Base-by-base conservation (phyloP, 2,797 vertebrate species). In the Muscicapa comitata region DNA sequence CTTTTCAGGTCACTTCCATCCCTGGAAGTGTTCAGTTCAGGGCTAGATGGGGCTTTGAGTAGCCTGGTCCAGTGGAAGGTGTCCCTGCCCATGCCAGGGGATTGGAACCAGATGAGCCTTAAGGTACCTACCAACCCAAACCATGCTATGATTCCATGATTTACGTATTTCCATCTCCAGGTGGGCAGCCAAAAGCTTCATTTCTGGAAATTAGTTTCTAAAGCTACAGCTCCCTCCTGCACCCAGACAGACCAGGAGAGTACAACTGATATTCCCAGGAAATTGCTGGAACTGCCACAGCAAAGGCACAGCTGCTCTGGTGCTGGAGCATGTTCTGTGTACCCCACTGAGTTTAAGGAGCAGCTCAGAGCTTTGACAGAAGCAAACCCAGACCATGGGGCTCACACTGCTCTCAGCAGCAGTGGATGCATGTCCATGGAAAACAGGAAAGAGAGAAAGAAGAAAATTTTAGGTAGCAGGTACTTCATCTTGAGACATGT, bases 211-310 rank as follows among this genome's bases (percentile, higher is more conserved):
- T 29, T 33, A 65, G 17, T 20, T 7, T 45, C 77, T 65, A 45
- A 58, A 35, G 37, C 35, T 76, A 13, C 50, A 77, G 38, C 7
- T 84, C n/a, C 66, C 5, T 38, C 25, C 38, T 25, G 12, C 48
- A 67, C 11, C 24, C n/a, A 47, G 47, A 6, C 17, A 51, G 40
- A 63, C 0, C 5, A 9, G 79, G 37, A 47, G 15, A 40, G 29
- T 6, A 35, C 1, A 0, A 19, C 11, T 21, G 59, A 18, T 26
- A 6, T 6, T 29, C 11, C n/a, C 33, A 8, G 54, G 48, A 48
- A 42, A 26, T 12, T 10, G 18, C 67, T 48, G 73, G 31, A 45
- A 28, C 37, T 78, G 61, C 51, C 55, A 11, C 33, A 71, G 77
- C 4, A 3, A 10, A 23, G 13, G 24, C 67, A 43, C 20, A 53